Base-by-base conservation (phyloP, 2,797 vertebrate species). In the Rhinella marina region DNA sequence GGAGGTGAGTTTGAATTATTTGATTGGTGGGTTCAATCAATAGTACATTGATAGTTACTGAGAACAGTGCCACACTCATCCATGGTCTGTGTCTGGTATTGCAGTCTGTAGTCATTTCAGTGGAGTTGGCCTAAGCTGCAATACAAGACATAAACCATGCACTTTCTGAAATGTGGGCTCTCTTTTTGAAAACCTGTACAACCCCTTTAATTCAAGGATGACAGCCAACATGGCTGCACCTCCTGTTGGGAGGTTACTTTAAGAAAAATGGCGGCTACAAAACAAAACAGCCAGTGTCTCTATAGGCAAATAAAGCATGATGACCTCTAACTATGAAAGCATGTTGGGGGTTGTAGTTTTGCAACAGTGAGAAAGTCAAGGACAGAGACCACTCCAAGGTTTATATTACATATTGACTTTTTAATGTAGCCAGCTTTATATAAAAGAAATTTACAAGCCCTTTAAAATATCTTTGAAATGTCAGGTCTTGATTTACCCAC, bases 381-480 rank as follows among this genome's bases (percentile, higher is more conserved):
- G 1, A 29, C 19, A 7, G 27, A 72, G 29, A 75, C 19, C 32
- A 48, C 32, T 48, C 23, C 23, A 21, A 48, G 7, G 6, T 41
- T 19, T 73, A 21, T 73, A 73, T 3, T 73, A 48, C 32, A 73
- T 9, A 21, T 19, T 50, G 2, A 19, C 23, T 12, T 41, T 72
- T 41, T 54, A 6, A 54, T 76, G n/a, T 12, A 76, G 7, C 48
- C 48, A 76, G 73, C 19, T 52, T 52, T 52, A 76, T 76, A 52
- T 54, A 52, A 52, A 76, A 50, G 19, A n/a, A 75, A 75, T 50
- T 48, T n/a, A 76, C n/a, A 25, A 76, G 73, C 73, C 79, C 79
- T 29, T n/a, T 81, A 48, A 62, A 62, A 41, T 23, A 62, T 48
- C 57, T 81, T 48, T 2, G 57, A 48, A 32, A 81, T 81, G 79